phyloP scores from a whole-genome alignment of 92 coral and sea anemone genomes.

The Micromussa lordhowensis region DNA sequence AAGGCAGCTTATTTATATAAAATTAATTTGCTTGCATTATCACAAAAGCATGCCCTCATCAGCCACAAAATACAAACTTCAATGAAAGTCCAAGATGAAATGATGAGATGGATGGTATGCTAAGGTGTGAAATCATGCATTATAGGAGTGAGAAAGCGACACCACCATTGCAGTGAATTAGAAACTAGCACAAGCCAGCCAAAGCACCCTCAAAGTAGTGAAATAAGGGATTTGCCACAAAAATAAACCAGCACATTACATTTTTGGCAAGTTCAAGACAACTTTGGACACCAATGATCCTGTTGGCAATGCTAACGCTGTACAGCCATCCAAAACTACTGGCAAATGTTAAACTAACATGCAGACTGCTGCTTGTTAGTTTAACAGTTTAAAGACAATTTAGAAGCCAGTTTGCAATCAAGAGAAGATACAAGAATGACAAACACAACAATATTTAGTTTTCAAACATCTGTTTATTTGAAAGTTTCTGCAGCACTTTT shows the following conservation, averaged over 20 bases:
- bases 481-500: conserved; percentile 33
- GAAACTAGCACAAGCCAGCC: conserved; percentile 59
- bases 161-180: not conserved
- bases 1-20: not conserved
- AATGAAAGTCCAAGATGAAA: not conserved
- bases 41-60: not conserved
- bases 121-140: not conserved
- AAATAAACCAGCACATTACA: conserved; percentile 25
- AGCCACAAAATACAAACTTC: not conserved
- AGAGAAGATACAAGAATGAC: conserved; percentile 86
- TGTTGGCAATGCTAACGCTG: conserved; percentile 62
- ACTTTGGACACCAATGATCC: conserved; percentile 98
- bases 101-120: not conserved
- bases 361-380: not conserved
- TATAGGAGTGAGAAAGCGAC: not conserved
- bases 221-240: conserved; percentile 26
- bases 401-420: conserved; percentile 60
- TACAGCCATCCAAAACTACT: conserved; percentile 63
- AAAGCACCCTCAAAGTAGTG: conserved; percentile 32
- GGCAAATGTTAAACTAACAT: conserved; percentile 24
- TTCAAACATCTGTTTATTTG: conserved; percentile 28
- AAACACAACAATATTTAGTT: conserved; percentile 35
- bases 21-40: not conserved
- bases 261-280: conserved; percentile 48
- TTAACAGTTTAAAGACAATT: not conserved